Base-by-base conservation (phyloP, 2,888 invertebrate species). In the Xestobium rufovillosum region DNA sequence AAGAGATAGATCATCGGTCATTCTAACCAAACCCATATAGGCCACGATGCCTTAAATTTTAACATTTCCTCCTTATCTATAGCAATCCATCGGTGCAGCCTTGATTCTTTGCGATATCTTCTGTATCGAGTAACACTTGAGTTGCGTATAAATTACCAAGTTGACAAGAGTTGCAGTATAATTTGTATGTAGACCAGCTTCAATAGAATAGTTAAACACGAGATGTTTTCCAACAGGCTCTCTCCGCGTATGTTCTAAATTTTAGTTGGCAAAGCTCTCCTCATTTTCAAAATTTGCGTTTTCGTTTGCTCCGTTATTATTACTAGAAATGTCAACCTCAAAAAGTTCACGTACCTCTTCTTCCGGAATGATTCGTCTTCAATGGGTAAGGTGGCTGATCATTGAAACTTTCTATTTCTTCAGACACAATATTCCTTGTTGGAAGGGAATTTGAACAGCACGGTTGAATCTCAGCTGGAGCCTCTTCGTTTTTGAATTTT, bases 1-100 rank as follows among this genome's bases (percentile, higher is more conserved):
- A 27, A 27, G 4, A 27, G 4, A n/a, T 27, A 8, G 11, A 10
- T 12, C n/a, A 4, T n/a, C 6, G 10, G 28, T 6, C 28, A 27
- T 27, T 12, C 10, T 27, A 8, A 27, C 28, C 28, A 27, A 8
- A 4, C 28, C 28, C 28, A 27, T 27, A n/a, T 27, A 27, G 9
- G 28, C n/a, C 28, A 27, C 28, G 8, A 8, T n/a, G 8, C n/a
- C n/a, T 9, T n/a, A 8, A 8, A 9, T 23, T 23, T 23, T 23
- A 23, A 23, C 8, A n/a, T n/a, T n/a, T n/a, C n/a, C n/a, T n/a
- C n/a, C n/a, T n/a, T n/a, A n/a, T n/a, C n/a, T n/a, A n/a, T n/a
- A n/a, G n/a, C n/a, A n/a, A n/a, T n/a, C n/a, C n/a, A n/a, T n/a
- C n/a, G n/a, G n/a, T n/a, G n/a, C n/a, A n/a, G n/a, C n/a, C n/a